Base-by-base conservation (phyloP, 2,113 vertebrate species). In the Mustela lutreola region DNA sequence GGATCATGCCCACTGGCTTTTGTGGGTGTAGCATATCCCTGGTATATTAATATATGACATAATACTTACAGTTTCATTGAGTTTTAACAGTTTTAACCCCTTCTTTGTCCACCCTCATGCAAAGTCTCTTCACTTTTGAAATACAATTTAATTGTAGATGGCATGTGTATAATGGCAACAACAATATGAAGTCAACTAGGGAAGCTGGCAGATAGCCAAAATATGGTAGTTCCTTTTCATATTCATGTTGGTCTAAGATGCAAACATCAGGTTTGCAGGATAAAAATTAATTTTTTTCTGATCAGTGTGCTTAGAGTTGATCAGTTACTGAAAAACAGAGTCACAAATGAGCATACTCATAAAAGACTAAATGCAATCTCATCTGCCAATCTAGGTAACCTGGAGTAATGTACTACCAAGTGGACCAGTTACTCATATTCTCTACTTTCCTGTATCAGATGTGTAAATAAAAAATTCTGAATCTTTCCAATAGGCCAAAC, bases 61-160 rank as follows among this genome's bases (percentile, higher is more conserved):
- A 16, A 95, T 36, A 26, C 53, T 15, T 62, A 90, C 7, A 80
- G 31, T 93, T 90, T 45, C 81, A 93, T 76, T 28, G 50, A 87
- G 78, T 56, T 75, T 87, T 84, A 84, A 62, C 63, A n/a, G 36
- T 71, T 87, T 83, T 53, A 88, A 65, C 8, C 12, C 42, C 36
- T 94, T 93, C 36, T 78, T 92, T 19, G 22, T 90, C 62, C n/a
- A 83, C 28, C 19, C 28, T 95, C 45, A 4, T 84, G 21, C 14
- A 78, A 75, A 62, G 93, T 67, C 33, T 33, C 45, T 76, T 83
- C n/a, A n/a, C 33, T 81, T 95, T 85, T 67, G 31, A 91, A 92
- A 85, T 76, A 87, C 50, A 96, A 81, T 82, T 83, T 91, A 87
- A 83, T n/a, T 84, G 70, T 94, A 79, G 62, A 91, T 91, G 53